Evolutionary conservation across 2,797 vertebrate genomes (phyloP).

Genomic region (Poeciliopsis turneri): DNA sequence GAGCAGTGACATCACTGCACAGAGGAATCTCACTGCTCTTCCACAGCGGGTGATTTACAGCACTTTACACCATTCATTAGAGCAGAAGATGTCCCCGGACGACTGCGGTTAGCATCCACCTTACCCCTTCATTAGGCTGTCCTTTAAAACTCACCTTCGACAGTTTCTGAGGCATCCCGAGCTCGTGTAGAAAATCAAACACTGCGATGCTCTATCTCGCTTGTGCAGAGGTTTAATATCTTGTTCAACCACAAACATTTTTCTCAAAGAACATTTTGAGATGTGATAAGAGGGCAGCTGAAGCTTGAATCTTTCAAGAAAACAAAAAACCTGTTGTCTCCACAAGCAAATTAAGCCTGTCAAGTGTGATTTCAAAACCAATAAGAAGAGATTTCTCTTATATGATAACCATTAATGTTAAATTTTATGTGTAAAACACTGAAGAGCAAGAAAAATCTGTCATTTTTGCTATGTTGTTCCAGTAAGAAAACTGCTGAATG

Average conservation of each 20-base stretch:
- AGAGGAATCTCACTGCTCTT: slow-evolving; percentile 78
- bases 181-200: slow-evolving; percentile 44
- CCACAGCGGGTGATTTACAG: slow-evolving; percentile 76
- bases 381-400: background rate
- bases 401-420: background rate
- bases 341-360: background rate
- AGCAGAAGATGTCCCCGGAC: slow-evolving; percentile 47
- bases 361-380: slow-evolving; percentile 6
- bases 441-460: background rate
- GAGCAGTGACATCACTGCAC: slow-evolving; percentile 78
- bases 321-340: slow-evolving; percentile 14
- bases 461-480: slow-evolving; percentile 7
- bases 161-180: slow-evolving; percentile 21
- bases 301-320: slow-evolving; percentile 26
- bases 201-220: slow-evolving; percentile 32
- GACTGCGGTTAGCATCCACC: slow-evolving; percentile 60
- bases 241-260: slow-evolving; percentile 32
- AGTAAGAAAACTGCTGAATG: slow-evolving; percentile 45
- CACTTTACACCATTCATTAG: slow-evolving; percentile 72
- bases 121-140: slow-evolving; percentile 68
- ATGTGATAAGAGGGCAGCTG: slow-evolving; percentile 15
- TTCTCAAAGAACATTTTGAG: slow-evolving; percentile 17
- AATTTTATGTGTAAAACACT: background rate
- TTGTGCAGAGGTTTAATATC: slow-evolving; percentile 31
- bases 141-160: slow-evolving; percentile 53